These are phyloP conservation scores for Phthorimaea operculella DNA, from an alignment of 1,140 invertebrate genomes.

Conservation along the genomic window DNA sequence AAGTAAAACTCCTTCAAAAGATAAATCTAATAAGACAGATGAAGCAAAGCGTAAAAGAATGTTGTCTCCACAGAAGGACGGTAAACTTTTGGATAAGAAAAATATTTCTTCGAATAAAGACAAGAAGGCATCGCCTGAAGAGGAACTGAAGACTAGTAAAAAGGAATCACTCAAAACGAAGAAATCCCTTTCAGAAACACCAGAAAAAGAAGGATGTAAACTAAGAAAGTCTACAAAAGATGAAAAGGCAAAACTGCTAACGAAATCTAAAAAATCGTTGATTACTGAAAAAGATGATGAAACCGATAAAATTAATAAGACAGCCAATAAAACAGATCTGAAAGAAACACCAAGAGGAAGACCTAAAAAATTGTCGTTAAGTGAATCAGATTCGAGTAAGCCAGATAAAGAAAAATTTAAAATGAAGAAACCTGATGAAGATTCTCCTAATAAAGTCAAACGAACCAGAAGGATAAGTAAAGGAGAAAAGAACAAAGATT, in stretches of 20 bases:
- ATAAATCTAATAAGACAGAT: not conserved
- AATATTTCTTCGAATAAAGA: too few relatives aligned
- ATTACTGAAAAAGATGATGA: not conserved
- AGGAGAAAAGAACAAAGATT: slow-evolving; percentile 25
- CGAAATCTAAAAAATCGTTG: not conserved
- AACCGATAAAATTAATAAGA: not conserved
- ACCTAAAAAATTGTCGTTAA: slow-evolving; percentile 3
- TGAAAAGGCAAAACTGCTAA: not conserved
- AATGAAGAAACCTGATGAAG: slow-evolving; percentile 15
- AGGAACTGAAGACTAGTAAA: too few relatives aligned
- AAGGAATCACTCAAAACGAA: too few relatives aligned
- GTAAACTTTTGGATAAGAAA: too few relatives aligned
- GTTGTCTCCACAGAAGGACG: not conserved
- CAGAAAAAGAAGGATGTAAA: not conserved
- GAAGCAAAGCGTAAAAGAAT: not conserved
- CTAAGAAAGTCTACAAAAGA: not conserved
- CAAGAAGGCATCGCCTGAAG: too few relatives aligned
- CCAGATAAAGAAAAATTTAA: slow-evolving; percentile 19
- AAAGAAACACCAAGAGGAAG: not conserved
- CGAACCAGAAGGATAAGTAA: not conserved
- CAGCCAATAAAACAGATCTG: not conserved
- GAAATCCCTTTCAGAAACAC: not conserved
- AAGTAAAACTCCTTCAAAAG: too few relatives aligned
- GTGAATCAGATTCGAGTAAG: not conserved
- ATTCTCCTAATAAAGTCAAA: not conserved